Evolutionary conservation across 2,113 vertebrate genomes (phyloP).

Genomic region (Indri indri): DNA sequence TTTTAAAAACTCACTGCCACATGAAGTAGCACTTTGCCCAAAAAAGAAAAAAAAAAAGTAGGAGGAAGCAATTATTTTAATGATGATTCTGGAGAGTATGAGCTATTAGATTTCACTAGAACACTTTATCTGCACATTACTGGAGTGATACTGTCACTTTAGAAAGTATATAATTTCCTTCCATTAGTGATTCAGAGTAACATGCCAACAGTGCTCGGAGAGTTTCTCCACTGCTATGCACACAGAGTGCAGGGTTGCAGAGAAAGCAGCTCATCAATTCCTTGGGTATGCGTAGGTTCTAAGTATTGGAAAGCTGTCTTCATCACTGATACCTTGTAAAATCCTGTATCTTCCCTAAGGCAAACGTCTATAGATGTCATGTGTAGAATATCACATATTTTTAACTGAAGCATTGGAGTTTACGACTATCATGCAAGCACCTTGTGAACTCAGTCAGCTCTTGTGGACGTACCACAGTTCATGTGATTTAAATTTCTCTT

Average conservation of each 20-base stretch:
- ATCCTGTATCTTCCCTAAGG: neutral
- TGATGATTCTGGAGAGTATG: constrained; percentile 71
- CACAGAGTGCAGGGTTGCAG: neutral
- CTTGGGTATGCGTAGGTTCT: neutral
- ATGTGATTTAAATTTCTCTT: neutral
- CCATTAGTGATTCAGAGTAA: constrained; percentile 54
- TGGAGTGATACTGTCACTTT: constrained; percentile 67
- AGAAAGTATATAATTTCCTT: constrained; percentile 78
- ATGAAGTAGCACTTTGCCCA: constrained; percentile 66
- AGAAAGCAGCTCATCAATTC: neutral
- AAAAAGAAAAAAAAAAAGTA: constrained; percentile 57
- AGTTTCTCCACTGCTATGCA: neutral
- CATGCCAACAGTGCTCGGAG: constrained; percentile 49
- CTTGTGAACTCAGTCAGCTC: neutral
- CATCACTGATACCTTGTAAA: neutral
- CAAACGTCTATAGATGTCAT: neutral
- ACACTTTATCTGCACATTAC: constrained; percentile 77
- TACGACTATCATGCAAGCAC: neutral
- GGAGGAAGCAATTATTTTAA: constrained; percentile 79
- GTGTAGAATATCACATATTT: neutral
- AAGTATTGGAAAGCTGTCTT: neutral
- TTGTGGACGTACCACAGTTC: neutral
- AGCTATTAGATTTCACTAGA: constrained; percentile 78
- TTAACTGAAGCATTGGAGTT: neutral
- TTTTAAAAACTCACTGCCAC: constrained; percentile 54